Evolutionary conservation across 1,140 invertebrate genomes (phyloP).

Genomic region (Trachymyrmex cornetzi): DNA sequence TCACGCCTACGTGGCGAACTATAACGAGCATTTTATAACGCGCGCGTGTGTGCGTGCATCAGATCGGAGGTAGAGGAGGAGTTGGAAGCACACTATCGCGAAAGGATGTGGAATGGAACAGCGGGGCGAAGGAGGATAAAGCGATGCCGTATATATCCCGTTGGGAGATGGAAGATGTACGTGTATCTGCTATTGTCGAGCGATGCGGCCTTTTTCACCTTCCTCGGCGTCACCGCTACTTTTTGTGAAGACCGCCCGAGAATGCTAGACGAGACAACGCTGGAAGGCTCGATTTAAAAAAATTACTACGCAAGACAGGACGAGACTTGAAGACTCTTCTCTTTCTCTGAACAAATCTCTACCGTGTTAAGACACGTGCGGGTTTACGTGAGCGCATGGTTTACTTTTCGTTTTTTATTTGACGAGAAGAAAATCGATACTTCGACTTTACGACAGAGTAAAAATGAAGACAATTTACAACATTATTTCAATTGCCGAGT

Average conservation of each 20-base stretch:
- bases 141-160: not conserved
- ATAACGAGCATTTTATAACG: slow-evolving; percentile 84
- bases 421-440: not conserved
- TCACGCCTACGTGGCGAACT: slow-evolving; percentile 75
- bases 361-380: slow-evolving; percentile 35
- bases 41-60: slow-evolving; percentile 71
- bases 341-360: slow-evolving; percentile 48
- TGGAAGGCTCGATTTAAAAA: slow-evolving; percentile 41
- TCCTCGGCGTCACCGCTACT: slow-evolving; percentile 15
- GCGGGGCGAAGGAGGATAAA: not conserved
- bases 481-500: not conserved
- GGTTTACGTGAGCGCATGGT: not conserved
- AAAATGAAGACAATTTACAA: not conserved
- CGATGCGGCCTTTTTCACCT: slow-evolving; percentile 58
- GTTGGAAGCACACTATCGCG: slow-evolving; percentile 23
- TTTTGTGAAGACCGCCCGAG: slow-evolving; percentile 48
- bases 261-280: slow-evolving; percentile 27
- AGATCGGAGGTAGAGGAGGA: not conserved
- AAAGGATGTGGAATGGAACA: slow-evolving; percentile 37
- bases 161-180: slow-evolving; percentile 16
- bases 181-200: slow-evolving; percentile 33
- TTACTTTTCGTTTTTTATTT: slow-evolving; percentile 12
- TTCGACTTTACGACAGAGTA: not conserved
- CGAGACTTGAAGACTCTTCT: slow-evolving; percentile 46
- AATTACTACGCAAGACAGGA: slow-evolving; percentile 38